These are phyloP conservation scores for Diachrysia chrysitis DNA, from an alignment of 2,888 invertebrate genomes.

Conservation along the genomic window DNA sequence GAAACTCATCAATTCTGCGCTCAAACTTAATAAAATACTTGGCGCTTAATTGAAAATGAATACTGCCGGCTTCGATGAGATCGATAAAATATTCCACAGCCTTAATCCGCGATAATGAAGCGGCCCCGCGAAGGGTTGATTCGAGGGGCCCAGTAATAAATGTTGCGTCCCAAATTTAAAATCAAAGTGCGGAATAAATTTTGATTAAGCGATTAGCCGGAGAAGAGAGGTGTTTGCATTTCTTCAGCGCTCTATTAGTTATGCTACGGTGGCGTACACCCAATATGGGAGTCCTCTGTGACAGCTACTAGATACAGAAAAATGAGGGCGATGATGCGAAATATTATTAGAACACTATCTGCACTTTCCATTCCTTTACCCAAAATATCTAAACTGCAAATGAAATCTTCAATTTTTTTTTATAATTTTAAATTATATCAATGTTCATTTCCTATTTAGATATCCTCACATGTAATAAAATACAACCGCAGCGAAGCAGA, in stretches of 20 bases:
- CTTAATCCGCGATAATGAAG: conserved; percentile 89
- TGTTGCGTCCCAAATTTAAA: conserved; percentile 89
- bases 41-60: conserved; percentile 89
- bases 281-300: conserved; percentile 52
- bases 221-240: conserved; percentile 83
- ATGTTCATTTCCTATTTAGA: conserved; percentile 15
- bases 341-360: no score
- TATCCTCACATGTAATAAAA: conserved; percentile 31
- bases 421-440: neutral
- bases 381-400: no score
- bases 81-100: conserved; percentile 89
- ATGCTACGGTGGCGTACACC: conserved; percentile 61
- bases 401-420: no score
- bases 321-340: neutral
- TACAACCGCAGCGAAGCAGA: conserved; percentile 39
- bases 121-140: conserved; percentile 85
- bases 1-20: conserved; percentile 89
- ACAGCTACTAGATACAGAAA: conserved; percentile 34
- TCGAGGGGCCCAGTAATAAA: conserved; percentile 87
- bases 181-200: conserved; percentile 90
- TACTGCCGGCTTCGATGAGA: conserved; percentile 84
- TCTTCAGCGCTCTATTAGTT: conserved; percentile 76
- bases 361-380: no score
- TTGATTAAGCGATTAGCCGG: conserved; percentile 89
- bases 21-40: conserved; percentile 89